phyloP scores from a whole-genome alignment of 2,888 invertebrate species.

The Drosophila nr. medialis region DNA sequence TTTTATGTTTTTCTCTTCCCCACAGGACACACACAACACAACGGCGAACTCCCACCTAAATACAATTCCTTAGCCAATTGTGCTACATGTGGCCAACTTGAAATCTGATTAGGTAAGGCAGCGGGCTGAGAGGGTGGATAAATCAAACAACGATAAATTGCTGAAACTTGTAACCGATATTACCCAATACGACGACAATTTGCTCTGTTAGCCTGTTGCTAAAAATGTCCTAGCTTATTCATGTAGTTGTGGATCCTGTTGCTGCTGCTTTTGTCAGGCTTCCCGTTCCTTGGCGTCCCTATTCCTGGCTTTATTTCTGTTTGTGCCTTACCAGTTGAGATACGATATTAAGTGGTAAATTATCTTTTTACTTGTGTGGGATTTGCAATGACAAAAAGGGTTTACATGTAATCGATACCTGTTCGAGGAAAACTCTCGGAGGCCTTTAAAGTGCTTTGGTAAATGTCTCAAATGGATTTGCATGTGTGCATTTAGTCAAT shows the following conservation, averaged over 20 bases:
- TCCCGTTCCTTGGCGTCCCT: slow-evolving; percentile 44
- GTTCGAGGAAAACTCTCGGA: slow-evolving; percentile 11
- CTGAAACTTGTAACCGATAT: slow-evolving; percentile 75
- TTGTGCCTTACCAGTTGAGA: slow-evolving; percentile 45
- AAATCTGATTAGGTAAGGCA: slow-evolving; percentile 72
- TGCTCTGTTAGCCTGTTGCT: slow-evolving; percentile 68
- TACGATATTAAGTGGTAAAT: slow-evolving; percentile 68
- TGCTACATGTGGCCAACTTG: slow-evolving; percentile 64
- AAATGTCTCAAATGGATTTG: slow-evolving; percentile 36
- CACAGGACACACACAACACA: neutral
- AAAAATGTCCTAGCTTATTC: slow-evolving; percentile 32
- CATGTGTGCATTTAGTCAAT: slow-evolving; percentile 58
- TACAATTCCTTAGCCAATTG: slow-evolving; percentile 73
- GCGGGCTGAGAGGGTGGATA: slow-evolving; percentile 13
- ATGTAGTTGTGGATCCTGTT: neutral
- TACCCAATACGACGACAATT: slow-evolving; percentile 54
- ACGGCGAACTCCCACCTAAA: slow-evolving; percentile 16
- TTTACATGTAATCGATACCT: slow-evolving; percentile 68
- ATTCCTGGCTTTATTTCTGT: neutral
- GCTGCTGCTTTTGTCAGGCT: slow-evolving; percentile 51
- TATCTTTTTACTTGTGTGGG: slow-evolving; percentile 50
- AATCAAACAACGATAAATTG: slow-evolving; percentile 80
- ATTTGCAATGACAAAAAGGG: slow-evolving; percentile 52
- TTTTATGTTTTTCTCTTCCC: slow-evolving; percentile 15
- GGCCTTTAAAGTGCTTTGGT: slow-evolving; percentile 45